Evolutionary conservation across 2,888 invertebrate genomes (phyloP), one percentile per base, ranked within the genome.

Genomic region (Yponomeuta malinellus): DNA sequence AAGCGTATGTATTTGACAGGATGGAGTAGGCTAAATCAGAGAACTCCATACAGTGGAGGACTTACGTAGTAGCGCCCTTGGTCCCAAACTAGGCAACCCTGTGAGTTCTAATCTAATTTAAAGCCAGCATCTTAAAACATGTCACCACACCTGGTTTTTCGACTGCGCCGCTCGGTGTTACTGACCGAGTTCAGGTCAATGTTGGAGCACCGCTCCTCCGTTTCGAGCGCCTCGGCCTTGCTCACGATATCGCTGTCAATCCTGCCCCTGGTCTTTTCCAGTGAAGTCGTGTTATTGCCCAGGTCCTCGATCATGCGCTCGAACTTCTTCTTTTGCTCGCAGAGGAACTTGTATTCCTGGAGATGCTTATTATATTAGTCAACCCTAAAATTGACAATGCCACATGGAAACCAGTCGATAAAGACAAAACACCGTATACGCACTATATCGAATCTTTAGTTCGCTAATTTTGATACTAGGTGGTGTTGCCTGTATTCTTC

Each of bases 291-390:
- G 71, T 86, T 82, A 31, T 78, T 81, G 2, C 85, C 82, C 10
- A 90, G 71, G 69, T 83, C 79, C 6, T 73, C 67, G 68, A 85
- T 77, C 71, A 90, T 76, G 2, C 76, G 79, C 74, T 87, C 82
- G 69, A 92, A 90, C 72, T 80, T 85, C 72, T 79, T 85, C 74
- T 85, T 88, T 72, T 90, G 82, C 2, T 82, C 80, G 2, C 81
- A 77, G n/a, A 92, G 78, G 74, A 86, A 90, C 0, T 83, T 77
- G 71, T 77, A 80, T 76, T 92, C 91, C 91, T 92, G 69, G 37
- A 69, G 67, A 48, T 2, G 10, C 23, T 69, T 67, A 12, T 66
- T 2, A 65, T 31, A 31, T 29, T 10, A 2, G 10, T 65, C 12
- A 2, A 77, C 76, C 6, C 52, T 48, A n/a, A 68, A 15, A 29